Percentiles rank a stretch among this genome's conserved stretches.
Evolutionary conservation across 2,888 invertebrate species (phyloP).

Genomic region (Brenthis ino): DNA sequence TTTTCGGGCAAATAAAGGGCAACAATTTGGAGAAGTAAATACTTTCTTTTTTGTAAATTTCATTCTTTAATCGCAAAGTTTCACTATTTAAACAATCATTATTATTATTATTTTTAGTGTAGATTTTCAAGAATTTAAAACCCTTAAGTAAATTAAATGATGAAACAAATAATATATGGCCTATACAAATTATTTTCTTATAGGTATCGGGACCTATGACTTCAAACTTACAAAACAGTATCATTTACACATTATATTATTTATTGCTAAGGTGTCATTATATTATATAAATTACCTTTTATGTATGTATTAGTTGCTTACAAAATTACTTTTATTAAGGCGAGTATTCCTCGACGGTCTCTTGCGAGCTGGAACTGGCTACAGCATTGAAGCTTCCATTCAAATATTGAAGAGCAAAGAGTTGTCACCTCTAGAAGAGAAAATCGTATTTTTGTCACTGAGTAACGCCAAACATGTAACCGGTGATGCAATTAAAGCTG

Average conservation of each 20-base stretch:
- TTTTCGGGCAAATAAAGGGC: slow-evolving; percentile 85
- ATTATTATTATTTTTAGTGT: too few species aligned
- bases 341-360: slow-evolving; percentile 92
- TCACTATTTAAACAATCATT: too few species aligned
- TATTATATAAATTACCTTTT: too few species aligned
- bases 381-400: slow-evolving; percentile 86
- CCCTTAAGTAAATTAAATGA: too few species aligned
- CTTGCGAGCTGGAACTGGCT: slow-evolving; percentile 89
- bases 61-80: neutral
- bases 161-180: too few species aligned
- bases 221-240: too few species aligned
- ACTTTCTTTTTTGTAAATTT: neutral
- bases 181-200: too few species aligned
- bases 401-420: slow-evolving; percentile 86
- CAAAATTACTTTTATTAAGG: slow-evolving; percentile 55
- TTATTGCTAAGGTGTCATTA: too few species aligned
- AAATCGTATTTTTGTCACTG: slow-evolving; percentile 85
- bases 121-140: too few species aligned
- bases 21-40: slow-evolving; percentile 82
- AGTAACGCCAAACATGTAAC: slow-evolving; percentile 86
- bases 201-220: too few species aligned
- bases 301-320: neutral
- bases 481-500: slow-evolving; percentile 84
- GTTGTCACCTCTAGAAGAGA: slow-evolving; percentile 80
- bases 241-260: too few species aligned